These are phyloP conservation scores for Drosophila mercatorum DNA, from an alignment of 2,888 invertebrate genomes.

Conservation along the genomic window DNA sequence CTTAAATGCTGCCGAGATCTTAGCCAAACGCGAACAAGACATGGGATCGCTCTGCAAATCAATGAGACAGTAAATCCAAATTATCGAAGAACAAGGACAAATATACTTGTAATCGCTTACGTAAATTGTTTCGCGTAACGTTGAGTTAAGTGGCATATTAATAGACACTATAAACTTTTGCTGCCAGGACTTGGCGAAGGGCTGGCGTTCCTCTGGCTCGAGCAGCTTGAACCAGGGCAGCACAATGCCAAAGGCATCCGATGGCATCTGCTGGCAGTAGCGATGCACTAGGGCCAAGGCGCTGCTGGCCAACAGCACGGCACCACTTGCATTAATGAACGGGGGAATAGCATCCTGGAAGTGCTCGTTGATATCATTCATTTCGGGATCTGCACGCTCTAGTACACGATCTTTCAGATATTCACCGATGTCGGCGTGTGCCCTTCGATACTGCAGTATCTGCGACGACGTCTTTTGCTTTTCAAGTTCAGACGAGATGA, in stretches of 20 bases:
- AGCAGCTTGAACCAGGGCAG: slow-evolving; percentile 85
- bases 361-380: slow-evolving; percentile 86
- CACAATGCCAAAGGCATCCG: slow-evolving; percentile 90
- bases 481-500: slow-evolving; percentile 85
- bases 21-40: slow-evolving; percentile 87
- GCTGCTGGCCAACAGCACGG: slow-evolving; percentile 64
- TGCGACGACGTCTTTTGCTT: slow-evolving; percentile 68
- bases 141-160: slow-evolving; percentile 91
- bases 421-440: slow-evolving; percentile 86
- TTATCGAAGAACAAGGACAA: background rate
- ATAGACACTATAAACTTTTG: slow-evolving; percentile 84
- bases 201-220: background rate
- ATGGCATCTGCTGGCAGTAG: slow-evolving; percentile 92
- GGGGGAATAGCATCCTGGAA: slow-evolving; percentile 85
- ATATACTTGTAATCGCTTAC: slow-evolving; percentile 85
- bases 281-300: slow-evolving; percentile 87
- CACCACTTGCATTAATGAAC: slow-evolving; percentile 70
- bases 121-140: slow-evolving; percentile 88
- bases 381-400: slow-evolving; percentile 86
- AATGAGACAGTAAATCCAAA: background rate
- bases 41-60: slow-evolving; percentile 87
- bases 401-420: slow-evolving; percentile 87
- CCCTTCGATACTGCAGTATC: slow-evolving; percentile 85
- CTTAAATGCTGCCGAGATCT: slow-evolving; percentile 92
- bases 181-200: accelerated